Conservation (phyloP, 2,797 vertebrate species). For the Enteromius treurensis region DNA sequence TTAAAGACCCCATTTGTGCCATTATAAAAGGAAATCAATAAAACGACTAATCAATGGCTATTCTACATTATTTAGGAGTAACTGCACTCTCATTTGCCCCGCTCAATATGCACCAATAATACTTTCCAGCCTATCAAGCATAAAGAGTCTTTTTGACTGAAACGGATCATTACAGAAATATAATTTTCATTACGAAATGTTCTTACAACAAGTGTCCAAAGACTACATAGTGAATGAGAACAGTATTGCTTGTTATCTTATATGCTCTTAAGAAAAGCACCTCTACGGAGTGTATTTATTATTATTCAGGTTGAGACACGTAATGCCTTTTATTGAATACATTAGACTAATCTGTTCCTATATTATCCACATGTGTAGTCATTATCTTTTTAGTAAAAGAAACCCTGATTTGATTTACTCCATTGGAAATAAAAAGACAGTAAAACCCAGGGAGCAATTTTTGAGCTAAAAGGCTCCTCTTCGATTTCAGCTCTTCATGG, state of each 20-base stretch:
- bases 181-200: constrained; percentile 8
- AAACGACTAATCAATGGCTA: constrained; percentile 54
- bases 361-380: neutral
- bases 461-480: neutral
- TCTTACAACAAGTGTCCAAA: constrained; percentile 9
- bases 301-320: no score
- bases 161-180: neutral
- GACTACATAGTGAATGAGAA: neutral
- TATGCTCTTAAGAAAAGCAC: neutral
- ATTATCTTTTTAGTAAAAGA: neutral
- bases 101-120: constrained; percentile 20
- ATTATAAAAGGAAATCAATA: constrained; percentile 18
- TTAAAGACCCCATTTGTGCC: neutral
- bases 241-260: neutral
- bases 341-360: neutral
- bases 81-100: constrained; percentile 28
- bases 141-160: constrained; percentile 7
- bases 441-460: neutral
- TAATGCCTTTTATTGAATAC: neutral
- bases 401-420: constrained; percentile 1
- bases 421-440: neutral
- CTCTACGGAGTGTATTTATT: neutral
- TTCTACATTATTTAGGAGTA: constrained; percentile 36
- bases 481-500: neutral
- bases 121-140: constrained; percentile 1